Conservation (phyloP, 1,140 invertebrate species). For the Magallana ariakensis region DNA sequence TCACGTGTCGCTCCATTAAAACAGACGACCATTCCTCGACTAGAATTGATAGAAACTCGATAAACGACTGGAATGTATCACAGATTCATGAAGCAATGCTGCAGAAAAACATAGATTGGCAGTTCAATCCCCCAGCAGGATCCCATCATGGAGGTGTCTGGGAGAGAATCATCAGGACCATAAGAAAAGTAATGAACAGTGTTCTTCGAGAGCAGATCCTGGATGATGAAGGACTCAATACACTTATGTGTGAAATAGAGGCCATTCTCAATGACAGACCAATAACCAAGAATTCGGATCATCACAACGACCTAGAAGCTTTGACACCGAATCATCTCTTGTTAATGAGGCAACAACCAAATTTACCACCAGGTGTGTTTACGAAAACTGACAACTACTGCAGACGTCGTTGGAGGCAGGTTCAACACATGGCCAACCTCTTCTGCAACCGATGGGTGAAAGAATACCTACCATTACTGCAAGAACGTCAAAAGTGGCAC, state of each 20-base stretch:
- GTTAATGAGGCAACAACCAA: constrained; percentile 37
- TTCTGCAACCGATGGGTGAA: constrained; percentile 61
- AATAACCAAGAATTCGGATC: constrained; percentile 45
- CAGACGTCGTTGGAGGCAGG: constrained; percentile 53
- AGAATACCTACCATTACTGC: constrained; percentile 60
- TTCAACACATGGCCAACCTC: constrained; percentile 61
- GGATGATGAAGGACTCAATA: constrained; percentile 56
- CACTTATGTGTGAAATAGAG: constrained; percentile 58
- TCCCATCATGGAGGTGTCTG: constrained; percentile 58
- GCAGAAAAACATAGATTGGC: constrained; percentile 56
- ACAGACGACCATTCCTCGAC: constrained; percentile 54
- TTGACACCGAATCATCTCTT: constrained; percentile 56
- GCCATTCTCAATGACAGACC: constrained; percentile 46
- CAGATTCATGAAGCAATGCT: constrained; percentile 51
- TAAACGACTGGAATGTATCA: constrained; percentile 46
- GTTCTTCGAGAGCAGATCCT: constrained; percentile 54
- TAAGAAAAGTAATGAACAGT: constrained; percentile 45
- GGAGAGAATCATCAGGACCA: constrained; percentile 57
- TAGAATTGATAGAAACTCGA: constrained; percentile 50
- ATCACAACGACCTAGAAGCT: constrained; percentile 40
- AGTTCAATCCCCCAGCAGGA: constrained; percentile 59
- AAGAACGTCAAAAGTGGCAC: constrained; percentile 63
- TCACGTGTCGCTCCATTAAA: constrained; percentile 58
- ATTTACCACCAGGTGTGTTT: constrained; percentile 57
- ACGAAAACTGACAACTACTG: constrained; percentile 42